Base-by-base conservation (phyloP, 2,888 invertebrate genomes). In the Apantesis nais region DNA sequence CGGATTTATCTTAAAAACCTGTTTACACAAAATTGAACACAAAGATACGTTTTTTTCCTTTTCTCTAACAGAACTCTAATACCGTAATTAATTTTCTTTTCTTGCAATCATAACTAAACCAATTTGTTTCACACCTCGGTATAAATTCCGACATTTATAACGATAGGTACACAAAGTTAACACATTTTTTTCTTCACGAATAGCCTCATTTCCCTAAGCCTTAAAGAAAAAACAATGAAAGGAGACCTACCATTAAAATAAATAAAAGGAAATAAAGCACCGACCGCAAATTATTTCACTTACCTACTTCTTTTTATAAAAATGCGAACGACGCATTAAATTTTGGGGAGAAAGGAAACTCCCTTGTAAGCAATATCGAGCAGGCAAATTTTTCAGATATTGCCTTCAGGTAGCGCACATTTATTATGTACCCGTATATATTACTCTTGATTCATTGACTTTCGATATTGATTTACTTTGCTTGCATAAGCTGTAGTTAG, bases 361-460 rank as follows among this genome's bases (percentile, higher is more conserved):
- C 92, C 92, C 93, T 93, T 94, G 94, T 95, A 95, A 95, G 95
- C 95, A 94, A 95, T 94, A 94, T 94, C 93, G 94, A 94, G 92
- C 90, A 94, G 94, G 95, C 94, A 95, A 95, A 95, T 94, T 95
- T 95, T 95, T 95, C 94, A 95, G 95, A 95, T 95, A 95, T 95
- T 95, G 94, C 94, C 92, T 95, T 93, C 95, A 95, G 95, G 95
- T 95, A 95, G 95, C 92, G 93, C 93, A 94, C 95, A 95, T 95
- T 95, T 95, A 95, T 95, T 95, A 95, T 95, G 94, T 95, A 95
- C 95, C 95, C 95, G 94, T 94, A 95, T 95, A 95, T 95, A 95
- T 95, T 95, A 94, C 94, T 94, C 94, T 91, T 95, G 95, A 95
- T 95, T 95, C 95, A 95, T 94, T 95, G 95, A 95, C 94, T 94